These are phyloP conservation scores for Rugalucina vietnamica DNA, from an alignment of 2,888 invertebrate species.

Conservation along the genomic window DNA sequence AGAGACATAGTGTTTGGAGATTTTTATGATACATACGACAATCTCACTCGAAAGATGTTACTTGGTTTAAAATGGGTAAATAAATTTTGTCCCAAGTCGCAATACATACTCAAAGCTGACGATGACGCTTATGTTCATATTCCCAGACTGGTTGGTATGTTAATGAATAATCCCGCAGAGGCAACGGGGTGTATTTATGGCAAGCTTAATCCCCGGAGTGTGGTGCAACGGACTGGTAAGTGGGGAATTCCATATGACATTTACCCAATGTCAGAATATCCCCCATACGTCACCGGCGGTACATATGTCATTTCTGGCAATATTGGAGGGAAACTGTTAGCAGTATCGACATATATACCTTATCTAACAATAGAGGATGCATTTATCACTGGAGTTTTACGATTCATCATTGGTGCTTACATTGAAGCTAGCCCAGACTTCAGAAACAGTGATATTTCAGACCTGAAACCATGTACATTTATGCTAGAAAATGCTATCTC, in stretches of 20 bases:
- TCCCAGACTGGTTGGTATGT: slow-evolving; percentile 42
- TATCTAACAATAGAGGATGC: slow-evolving; percentile 74
- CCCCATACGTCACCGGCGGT: slow-evolving; percentile 69
- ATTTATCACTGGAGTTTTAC: slow-evolving; percentile 73
- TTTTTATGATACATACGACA: slow-evolving; percentile 62
- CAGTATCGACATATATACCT: slow-evolving; percentile 64
- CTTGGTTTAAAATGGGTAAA: slow-evolving; percentile 63
- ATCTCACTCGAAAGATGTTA: slow-evolving; percentile 65
- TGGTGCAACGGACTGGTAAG: slow-evolving; percentile 64
- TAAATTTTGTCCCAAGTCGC: slow-evolving; percentile 51
- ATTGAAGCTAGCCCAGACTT: slow-evolving; percentile 19
- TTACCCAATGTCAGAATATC: slow-evolving; percentile 66
- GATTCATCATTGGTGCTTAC: slow-evolving; percentile 57
- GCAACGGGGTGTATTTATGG: slow-evolving; percentile 61
- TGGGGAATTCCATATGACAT: slow-evolving; percentile 63
- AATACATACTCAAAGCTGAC: slow-evolving; percentile 64
- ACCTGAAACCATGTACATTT: slow-evolving; percentile 35
- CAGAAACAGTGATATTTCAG: slow-evolving; percentile 24
- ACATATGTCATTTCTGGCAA: slow-evolving; percentile 69
- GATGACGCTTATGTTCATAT: slow-evolving; percentile 65
- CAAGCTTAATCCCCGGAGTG: slow-evolving; percentile 39
- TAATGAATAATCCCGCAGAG: slow-evolving; percentile 36
- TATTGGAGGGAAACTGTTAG: slow-evolving; percentile 59
- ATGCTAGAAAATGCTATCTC: slow-evolving; percentile 26
- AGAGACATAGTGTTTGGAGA: slow-evolving; percentile 64